These are phyloP conservation scores for Anadara kagoshimensis DNA, from an alignment of 1,140 invertebrate genomes.

Conservation along the genomic window DNA sequence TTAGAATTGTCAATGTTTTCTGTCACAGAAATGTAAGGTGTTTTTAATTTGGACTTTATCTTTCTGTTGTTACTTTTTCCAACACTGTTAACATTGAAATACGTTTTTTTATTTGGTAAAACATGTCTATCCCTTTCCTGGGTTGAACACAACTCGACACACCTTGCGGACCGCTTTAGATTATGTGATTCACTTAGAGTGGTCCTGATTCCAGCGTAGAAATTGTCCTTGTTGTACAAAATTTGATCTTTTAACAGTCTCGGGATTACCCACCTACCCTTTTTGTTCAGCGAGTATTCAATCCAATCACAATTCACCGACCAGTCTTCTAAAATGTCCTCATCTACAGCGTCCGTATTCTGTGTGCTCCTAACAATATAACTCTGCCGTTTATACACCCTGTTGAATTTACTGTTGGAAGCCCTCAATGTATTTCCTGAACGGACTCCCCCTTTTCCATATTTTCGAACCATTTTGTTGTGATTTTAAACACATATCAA, in stretches of 20 bases:
- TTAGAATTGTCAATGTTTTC: neutral
- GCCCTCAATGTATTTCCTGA: too few species aligned
- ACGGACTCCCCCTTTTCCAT: too few species aligned
- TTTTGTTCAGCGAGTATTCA: conserved; percentile 41
- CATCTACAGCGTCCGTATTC: neutral
- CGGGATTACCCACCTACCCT: conserved; percentile 38
- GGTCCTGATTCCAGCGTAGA: too few species aligned
- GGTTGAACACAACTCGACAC: conserved; percentile 3
- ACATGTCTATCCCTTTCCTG: neutral
- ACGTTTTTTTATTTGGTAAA: conserved; percentile 6
- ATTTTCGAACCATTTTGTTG: too few species aligned
- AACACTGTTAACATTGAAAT: conserved; percentile 15
- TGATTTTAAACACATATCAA: too few species aligned
- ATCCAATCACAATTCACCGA: conserved; percentile 19
- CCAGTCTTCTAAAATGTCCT: conserved; percentile 15
- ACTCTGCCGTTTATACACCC: conserved; percentile 13
- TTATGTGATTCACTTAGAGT: conserved; percentile 10
- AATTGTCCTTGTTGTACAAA: neutral
- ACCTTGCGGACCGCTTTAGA: neutral
- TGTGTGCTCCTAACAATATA: conserved; percentile 8
- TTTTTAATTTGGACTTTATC: neutral
- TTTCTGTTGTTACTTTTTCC: neutral
- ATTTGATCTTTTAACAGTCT: conserved; percentile 23
- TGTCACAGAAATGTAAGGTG: too few species aligned
- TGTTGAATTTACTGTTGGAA: neutral